A percentile compares a stretch with the other conserved stretches of the same genome.
These are phyloP conservation scores for Callospermophilus lateralis DNA, from an alignment of 2,113 vertebrate genomes.

Conservation along the genomic window DNA sequence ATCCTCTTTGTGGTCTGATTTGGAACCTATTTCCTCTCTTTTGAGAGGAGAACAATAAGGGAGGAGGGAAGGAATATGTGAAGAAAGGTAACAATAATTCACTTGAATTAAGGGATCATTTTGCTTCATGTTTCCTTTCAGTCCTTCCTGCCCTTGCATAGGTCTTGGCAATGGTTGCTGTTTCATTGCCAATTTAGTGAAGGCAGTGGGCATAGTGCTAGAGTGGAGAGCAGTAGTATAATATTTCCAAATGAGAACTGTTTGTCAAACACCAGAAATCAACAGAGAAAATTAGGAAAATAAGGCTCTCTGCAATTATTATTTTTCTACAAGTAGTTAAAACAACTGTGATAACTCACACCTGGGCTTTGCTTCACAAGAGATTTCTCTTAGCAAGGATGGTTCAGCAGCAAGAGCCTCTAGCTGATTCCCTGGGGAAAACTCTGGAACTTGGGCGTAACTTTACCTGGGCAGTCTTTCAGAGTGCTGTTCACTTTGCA, in stretches of 20 bases:
- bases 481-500: background rate
- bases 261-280: slow-evolving; percentile 54
- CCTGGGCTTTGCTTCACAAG: background rate
- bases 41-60: slow-evolving; percentile 73
- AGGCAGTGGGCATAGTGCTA: slow-evolving; percentile 31
- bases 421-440: slow-evolving; percentile 22
- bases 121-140: slow-evolving; percentile 73
- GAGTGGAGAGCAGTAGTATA: slow-evolving; percentile 43
- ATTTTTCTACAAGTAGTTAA: slow-evolving; percentile 43
- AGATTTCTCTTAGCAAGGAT: slow-evolving; percentile 32
- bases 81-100: slow-evolving; percentile 74
- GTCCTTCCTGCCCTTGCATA: slow-evolving; percentile 61
- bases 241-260: slow-evolving; percentile 41
- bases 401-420: background rate
- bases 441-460: background rate
- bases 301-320: background rate
- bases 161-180: slow-evolving; percentile 64
- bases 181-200: slow-evolving; percentile 53
- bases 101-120: slow-evolving; percentile 77
- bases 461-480: background rate
- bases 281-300: slow-evolving; percentile 23
- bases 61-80: slow-evolving; percentile 57
- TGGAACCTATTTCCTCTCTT: slow-evolving; percentile 75
- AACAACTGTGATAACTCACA: slow-evolving; percentile 47
- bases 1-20: slow-evolving; percentile 77